Evolutionary conservation across 2,888 invertebrate genomes (phyloP).

Genomic region (Plagiodera versicolora): DNA sequence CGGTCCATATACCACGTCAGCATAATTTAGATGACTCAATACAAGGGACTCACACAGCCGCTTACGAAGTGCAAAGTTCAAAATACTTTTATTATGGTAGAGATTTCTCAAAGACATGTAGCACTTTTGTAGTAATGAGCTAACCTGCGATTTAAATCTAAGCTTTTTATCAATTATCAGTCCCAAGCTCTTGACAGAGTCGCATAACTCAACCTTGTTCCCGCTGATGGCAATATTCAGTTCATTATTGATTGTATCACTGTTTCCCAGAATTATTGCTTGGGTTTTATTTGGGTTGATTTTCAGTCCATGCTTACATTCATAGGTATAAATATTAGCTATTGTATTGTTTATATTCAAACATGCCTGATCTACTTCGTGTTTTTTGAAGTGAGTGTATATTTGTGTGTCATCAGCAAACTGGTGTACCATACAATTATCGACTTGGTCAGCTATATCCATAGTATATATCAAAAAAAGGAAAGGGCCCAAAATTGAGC

Average conservation of each 20-base stretch:
- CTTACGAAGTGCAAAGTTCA: not conserved
- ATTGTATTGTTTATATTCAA: conserved; percentile 2
- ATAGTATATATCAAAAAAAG: not conserved
- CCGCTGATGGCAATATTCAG: not conserved
- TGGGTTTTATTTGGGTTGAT: conserved; percentile 1
- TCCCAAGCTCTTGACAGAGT: not conserved
- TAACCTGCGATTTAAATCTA: conserved; percentile 7
- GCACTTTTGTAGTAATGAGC: not conserved
- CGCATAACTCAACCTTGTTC: not conserved
- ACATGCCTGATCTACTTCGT: not conserved
- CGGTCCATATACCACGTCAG: conserved; percentile 12
- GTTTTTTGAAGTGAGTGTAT: conserved; percentile 2
- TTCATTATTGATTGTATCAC: not conserved
- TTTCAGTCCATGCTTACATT: conserved; percentile 2
- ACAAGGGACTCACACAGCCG: conserved; percentile 12
- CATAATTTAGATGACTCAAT: conserved; percentile 16
- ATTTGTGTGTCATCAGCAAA: conserved; percentile 2
- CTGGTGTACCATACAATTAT: not conserved
- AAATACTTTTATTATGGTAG: not conserved
- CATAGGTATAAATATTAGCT: conserved; percentile 2
- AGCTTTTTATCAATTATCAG: conserved; percentile 3
- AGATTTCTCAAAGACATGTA: conserved; percentile 3
- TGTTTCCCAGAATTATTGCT: not conserved
- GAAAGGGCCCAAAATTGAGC: not conserved
- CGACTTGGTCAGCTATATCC: conserved; percentile 3